Conservation (phyloP, 1,140 invertebrate genomes). For the Lasioglossum baleicum region DNA sequence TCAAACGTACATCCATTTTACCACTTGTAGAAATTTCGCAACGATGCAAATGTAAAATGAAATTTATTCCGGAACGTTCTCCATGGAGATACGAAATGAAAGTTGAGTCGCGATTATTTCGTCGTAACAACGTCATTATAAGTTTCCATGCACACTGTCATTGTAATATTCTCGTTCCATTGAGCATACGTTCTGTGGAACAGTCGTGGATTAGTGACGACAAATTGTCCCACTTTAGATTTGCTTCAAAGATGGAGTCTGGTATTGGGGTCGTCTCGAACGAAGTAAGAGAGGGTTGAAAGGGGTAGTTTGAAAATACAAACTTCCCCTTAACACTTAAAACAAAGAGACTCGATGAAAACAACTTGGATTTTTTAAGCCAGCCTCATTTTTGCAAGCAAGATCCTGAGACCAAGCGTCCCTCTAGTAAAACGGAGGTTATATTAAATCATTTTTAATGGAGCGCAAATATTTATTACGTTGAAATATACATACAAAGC, state of each 20-base stretch:
- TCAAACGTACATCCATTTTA: no score
- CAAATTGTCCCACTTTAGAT: conserved; percentile 43
- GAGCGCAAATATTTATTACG: not conserved
- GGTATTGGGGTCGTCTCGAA: not conserved
- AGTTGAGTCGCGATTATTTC: not conserved
- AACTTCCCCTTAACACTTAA: not conserved
- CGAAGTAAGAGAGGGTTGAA: not conserved
- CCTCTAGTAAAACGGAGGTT: not conserved
- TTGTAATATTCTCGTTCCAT: conserved; percentile 31
- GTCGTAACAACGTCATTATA: not conserved
- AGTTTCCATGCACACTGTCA: conserved; percentile 3
- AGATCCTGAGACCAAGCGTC: not conserved
- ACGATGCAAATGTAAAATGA: not conserved
- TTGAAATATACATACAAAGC: no score
- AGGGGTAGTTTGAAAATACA: conserved; percentile 3
- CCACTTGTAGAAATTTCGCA: no score
- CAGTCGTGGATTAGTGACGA: not conserved
- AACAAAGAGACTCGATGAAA: not conserved
- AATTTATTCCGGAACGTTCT: not conserved
- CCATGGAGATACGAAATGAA: not conserved
- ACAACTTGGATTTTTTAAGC: not conserved
- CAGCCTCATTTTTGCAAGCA: no score
- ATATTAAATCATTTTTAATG: not conserved
- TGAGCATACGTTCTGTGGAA: not conserved
- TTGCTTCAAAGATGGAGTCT: conserved; percentile 7